Evolutionary conservation across 2,888 invertebrate species (phyloP).

Genomic region (Achlya flavicornis): DNA sequence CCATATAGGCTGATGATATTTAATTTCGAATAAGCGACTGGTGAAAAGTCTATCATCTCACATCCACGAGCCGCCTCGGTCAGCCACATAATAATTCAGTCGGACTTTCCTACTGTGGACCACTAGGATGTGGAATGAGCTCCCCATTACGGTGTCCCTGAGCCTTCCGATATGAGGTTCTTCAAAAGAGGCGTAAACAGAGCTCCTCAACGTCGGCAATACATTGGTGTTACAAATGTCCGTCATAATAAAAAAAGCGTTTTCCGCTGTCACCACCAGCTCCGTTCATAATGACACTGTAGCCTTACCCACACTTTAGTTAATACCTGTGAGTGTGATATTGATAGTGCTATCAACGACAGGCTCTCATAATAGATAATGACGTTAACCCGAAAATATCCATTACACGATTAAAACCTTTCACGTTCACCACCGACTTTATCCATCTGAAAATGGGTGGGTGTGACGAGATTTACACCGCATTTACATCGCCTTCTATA

Average conservation of each 20-base stretch:
- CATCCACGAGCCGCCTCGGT: too few relatives aligned
- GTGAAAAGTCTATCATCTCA: too few relatives aligned
- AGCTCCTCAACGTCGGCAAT: too few relatives aligned
- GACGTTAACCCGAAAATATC: slow-evolving; percentile 52
- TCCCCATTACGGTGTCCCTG: too few relatives aligned
- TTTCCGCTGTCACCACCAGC: neutral
- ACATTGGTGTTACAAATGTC: too few relatives aligned
- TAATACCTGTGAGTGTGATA: slow-evolving; percentile 28
- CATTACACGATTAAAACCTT: slow-evolving; percentile 72
- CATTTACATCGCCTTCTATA: slow-evolving; percentile 13
- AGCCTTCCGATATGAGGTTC: too few relatives aligned
- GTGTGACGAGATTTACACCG: slow-evolving; percentile 39
- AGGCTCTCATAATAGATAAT: slow-evolving; percentile 45
- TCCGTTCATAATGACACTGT: neutral
- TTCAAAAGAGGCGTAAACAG: too few relatives aligned
- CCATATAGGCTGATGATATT: too few relatives aligned
- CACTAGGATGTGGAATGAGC: too few relatives aligned
- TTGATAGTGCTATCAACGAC: slow-evolving; percentile 51
- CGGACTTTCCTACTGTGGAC: too few relatives aligned
- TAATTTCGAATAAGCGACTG: too few relatives aligned
- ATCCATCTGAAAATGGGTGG: slow-evolving; percentile 55
- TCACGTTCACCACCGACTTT: slow-evolving; percentile 55
- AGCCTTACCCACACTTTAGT: slow-evolving; percentile 20
- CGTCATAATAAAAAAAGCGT: neutral
- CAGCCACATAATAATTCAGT: too few relatives aligned